phyloP scores from a whole-genome alignment of 2,888 invertebrate genomes.

The Reticulitermes lucifugus region DNA sequence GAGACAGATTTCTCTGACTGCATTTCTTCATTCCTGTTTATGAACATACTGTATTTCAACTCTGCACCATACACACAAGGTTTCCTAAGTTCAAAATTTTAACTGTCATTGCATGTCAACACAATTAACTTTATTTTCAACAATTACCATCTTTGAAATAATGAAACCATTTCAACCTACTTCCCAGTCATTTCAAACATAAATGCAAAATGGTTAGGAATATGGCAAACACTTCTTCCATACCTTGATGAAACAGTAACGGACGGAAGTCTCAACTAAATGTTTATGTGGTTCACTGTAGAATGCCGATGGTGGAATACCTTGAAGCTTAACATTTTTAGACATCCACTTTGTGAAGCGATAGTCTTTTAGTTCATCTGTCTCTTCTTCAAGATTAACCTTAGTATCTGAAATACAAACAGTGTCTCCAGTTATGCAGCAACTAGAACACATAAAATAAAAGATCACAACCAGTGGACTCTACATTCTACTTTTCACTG shows the following conservation, averaged over 20 bases:
- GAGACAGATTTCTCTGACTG: no score
- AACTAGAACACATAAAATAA: neutral
- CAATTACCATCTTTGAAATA: neutral
- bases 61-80: neutral
- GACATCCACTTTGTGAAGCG: conserved; percentile 96
- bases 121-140: neutral
- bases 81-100: neutral
- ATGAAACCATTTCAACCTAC: neutral
- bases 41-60: neutral
- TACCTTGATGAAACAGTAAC: conserved; percentile 96
- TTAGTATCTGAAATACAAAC: conserved; percentile 16
- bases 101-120: neutral
- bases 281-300: conserved; percentile 84
- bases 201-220: neutral
- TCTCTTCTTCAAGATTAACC: conserved; percentile 76
- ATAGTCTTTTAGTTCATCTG: conserved; percentile 85
- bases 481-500: no score
- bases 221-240: no score
- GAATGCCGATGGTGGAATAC: conserved; percentile 96
- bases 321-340: conserved; percentile 90
- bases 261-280: conserved; percentile 85
- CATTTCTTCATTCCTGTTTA: neutral
- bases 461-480: no score
- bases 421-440: no score
- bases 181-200: neutral